These are phyloP conservation scores for Cranoglanis bouderius DNA, from an alignment of 2,113 vertebrate species.

Conservation along the genomic window DNA sequence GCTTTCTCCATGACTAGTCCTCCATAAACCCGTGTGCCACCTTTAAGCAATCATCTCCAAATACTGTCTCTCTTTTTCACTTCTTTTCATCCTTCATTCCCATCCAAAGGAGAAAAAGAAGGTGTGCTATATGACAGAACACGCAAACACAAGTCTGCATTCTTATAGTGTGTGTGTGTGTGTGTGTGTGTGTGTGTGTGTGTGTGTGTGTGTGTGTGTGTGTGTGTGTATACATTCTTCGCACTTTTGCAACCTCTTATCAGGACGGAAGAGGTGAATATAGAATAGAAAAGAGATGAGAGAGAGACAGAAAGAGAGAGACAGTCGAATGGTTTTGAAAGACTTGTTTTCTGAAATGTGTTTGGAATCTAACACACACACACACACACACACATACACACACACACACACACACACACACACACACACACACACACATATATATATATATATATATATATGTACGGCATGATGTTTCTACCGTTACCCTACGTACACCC, in stretches of 20 bases:
- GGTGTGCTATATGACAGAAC: background rate
- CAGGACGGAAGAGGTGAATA: background rate
- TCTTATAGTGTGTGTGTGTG: background rate
- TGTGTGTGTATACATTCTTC: background rate
- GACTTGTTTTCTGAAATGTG: background rate
- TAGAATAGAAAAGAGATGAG: background rate
- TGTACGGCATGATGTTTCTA: background rate
- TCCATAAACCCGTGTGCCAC: constrained; percentile 63
- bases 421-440: constrained; percentile 30
- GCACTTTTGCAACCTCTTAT: constrained; percentile 3
- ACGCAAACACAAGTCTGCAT: constrained; percentile 1
- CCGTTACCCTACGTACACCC: background rate
- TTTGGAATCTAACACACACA: background rate
- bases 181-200: no score
- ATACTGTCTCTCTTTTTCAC: constrained; percentile 68
- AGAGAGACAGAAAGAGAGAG: background rate
- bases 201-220: background rate
- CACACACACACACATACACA: constrained; percentile 34
- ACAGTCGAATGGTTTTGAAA: background rate
- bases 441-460: no score
- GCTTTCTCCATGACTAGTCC: constrained; percentile 66
- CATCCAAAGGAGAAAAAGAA: background rate
- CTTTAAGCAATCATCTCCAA: constrained; percentile 68
- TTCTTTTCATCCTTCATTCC: constrained; percentile 54
- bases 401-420: constrained; percentile 13